Conservation (phyloP, 2,888 invertebrate genomes). For the Drosophila siamana region DNA sequence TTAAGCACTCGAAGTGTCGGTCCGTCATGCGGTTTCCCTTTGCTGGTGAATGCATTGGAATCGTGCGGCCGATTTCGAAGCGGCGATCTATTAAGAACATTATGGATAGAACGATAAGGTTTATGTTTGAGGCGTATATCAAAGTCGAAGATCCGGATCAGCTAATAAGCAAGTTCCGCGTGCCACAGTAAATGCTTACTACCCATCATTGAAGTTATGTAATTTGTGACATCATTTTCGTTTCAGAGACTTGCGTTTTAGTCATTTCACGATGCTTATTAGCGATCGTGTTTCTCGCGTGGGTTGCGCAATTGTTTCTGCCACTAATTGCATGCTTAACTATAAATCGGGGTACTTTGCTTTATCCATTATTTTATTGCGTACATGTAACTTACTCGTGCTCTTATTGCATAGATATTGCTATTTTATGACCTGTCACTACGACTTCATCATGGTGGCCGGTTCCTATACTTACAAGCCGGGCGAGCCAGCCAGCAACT, state of each 20-base stretch:
- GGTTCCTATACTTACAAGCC: slow-evolving; percentile 25
- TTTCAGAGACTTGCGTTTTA: neutral
- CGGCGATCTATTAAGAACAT: neutral
- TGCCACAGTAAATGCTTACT: neutral
- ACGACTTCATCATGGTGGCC: slow-evolving; percentile 31
- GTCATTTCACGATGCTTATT: slow-evolving; percentile 15
- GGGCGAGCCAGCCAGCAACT: slow-evolving; percentile 34
- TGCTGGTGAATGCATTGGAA: slow-evolving; percentile 43
- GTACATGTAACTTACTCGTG: neutral
- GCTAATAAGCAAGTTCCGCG: neutral
- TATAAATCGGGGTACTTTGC: neutral
- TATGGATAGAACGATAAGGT: neutral
- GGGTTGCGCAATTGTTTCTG: slow-evolving; percentile 46
- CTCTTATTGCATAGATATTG: slow-evolving; percentile 22
- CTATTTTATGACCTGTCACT: slow-evolving; percentile 49
- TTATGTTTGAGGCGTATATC: slow-evolving; percentile 1
- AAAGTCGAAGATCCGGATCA: slow-evolving; percentile 1
- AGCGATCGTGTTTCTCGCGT: slow-evolving; percentile 53
- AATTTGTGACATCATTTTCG: neutral
- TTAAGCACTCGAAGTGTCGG: slow-evolving; percentile 51
- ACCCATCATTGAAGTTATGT: neutral
- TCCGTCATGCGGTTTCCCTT: slow-evolving; percentile 47
- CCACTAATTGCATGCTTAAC: slow-evolving; percentile 13
- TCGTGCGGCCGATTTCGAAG: neutral
- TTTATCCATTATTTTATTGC: neutral